Conservation (phyloP, 2,113 vertebrate species). For the Xenopus borealis region DNA sequence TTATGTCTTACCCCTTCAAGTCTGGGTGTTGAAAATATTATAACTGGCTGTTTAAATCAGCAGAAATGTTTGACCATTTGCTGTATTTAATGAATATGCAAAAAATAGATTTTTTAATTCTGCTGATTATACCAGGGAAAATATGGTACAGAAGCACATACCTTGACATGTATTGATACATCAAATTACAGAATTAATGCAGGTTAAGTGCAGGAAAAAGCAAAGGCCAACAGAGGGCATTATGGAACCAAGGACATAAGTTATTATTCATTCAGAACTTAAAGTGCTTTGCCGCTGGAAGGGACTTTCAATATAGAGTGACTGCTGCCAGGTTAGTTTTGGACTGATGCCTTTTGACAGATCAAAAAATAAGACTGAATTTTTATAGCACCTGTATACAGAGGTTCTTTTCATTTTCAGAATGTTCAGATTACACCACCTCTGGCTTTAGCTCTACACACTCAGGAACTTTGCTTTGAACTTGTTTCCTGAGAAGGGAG, state of each 20-base stretch:
- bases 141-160: too few species aligned
- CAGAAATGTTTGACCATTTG: too few species aligned
- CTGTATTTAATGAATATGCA: too few species aligned
- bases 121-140: too few species aligned
- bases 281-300: not conserved
- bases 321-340: slow-evolving; percentile 68
- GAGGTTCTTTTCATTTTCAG: slow-evolving; percentile 64
- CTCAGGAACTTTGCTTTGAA: slow-evolving; percentile 70
- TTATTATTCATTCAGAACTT: not conserved
- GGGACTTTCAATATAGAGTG: not conserved
- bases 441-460: slow-evolving; percentile 64
- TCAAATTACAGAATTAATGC: not conserved
- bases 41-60: too few species aligned
- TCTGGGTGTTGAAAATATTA: too few species aligned
- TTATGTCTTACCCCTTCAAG: too few species aligned
- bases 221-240: slow-evolving; percentile 1
- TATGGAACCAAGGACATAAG: not conserved
- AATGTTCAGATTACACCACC: slow-evolving; percentile 67
- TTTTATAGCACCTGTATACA: slow-evolving; percentile 69
- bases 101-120: too few species aligned
- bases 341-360: slow-evolving; percentile 58
- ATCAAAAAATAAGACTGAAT: slow-evolving; percentile 60
- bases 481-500: slow-evolving; percentile 68
- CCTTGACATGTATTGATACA: too few species aligned
- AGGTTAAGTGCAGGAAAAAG: not conserved